These are phyloP conservation scores for Boulengeromyrus knoepffleri DNA, from an alignment of 2,113 vertebrate species.

Conservation along the genomic window DNA sequence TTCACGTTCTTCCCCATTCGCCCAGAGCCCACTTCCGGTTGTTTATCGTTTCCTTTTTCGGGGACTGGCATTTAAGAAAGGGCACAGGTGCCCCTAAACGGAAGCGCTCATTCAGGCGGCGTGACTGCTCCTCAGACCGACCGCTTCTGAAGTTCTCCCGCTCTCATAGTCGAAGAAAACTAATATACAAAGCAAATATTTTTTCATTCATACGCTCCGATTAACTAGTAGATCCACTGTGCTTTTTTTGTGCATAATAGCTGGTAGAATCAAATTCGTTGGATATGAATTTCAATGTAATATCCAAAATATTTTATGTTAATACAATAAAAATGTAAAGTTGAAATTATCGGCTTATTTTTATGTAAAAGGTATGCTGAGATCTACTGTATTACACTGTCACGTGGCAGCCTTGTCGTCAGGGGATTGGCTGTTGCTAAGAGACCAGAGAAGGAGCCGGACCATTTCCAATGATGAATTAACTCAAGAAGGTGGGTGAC, in stretches of 20 bases:
- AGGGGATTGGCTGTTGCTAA: slow-evolving; percentile 90
- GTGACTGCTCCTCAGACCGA: slow-evolving; percentile 1
- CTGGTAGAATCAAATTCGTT: slow-evolving; percentile 63
- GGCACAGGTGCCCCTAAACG: slow-evolving; percentile 40
- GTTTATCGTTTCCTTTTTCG: background rate
- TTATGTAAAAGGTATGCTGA: slow-evolving; percentile 75
- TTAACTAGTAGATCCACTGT: slow-evolving; percentile 62
- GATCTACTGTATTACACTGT: slow-evolving; percentile 65
- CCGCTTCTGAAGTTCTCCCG: slow-evolving; percentile 40
- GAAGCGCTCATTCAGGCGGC: slow-evolving; percentile 29
- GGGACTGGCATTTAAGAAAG: slow-evolving; percentile 32
- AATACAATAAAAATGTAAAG: slow-evolving; percentile 80
- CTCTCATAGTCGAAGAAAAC: slow-evolving; percentile 47
- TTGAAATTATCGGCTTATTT: slow-evolving; percentile 71
- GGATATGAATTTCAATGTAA: slow-evolving; percentile 62
- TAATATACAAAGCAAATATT: slow-evolving; percentile 67
- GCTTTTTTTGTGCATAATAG: slow-evolving; percentile 48
- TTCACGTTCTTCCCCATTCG: background rate
- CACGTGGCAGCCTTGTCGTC: slow-evolving; percentile 69
- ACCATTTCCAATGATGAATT: slow-evolving; percentile 94
- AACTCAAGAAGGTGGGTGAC: slow-evolving; percentile 80
- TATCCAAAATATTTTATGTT: slow-evolving; percentile 66
- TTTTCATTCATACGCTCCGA: slow-evolving; percentile 52
- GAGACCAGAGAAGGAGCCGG: slow-evolving; percentile 85
- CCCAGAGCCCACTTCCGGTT: background rate